Percentiles rank a stretch among this genome's conserved stretches.
These are phyloP conservation scores for Penaeus monodon DNA, from an alignment of 2,888 invertebrate species.

Conservation along the genomic window DNA sequence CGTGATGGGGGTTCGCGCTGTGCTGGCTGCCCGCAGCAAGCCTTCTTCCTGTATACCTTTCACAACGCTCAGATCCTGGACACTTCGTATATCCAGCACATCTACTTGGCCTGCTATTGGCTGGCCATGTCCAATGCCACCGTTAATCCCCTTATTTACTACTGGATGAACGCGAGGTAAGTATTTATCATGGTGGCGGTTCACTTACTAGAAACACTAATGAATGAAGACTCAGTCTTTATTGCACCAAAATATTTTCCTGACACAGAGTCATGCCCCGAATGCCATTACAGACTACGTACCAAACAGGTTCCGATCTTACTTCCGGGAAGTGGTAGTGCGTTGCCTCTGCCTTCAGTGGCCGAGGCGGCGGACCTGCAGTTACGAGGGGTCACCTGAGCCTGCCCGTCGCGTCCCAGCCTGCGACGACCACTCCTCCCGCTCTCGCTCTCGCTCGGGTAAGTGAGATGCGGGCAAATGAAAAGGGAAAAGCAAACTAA, in stretches of 20 bases:
- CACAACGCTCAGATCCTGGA: slow-evolving; percentile 76
- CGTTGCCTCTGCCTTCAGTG: slow-evolving; percentile 51
- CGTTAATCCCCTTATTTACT: slow-evolving; percentile 93
- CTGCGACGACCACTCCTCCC: slow-evolving; percentile 42
- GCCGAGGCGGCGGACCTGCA: slow-evolving; percentile 15
- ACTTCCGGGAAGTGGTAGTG: slow-evolving; percentile 55
- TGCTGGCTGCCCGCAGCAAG: slow-evolving; percentile 92
- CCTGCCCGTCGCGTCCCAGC: slow-evolving; percentile 18
- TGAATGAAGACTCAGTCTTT: background rate
- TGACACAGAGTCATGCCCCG: background rate
- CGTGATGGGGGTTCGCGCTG: slow-evolving; percentile 85
- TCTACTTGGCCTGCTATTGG: slow-evolving; percentile 89
- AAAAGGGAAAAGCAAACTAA: no score
- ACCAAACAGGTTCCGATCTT: slow-evolving; percentile 46
- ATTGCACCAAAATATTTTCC: background rate
- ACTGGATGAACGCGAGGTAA: slow-evolving; percentile 87
- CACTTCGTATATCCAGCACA: slow-evolving; percentile 83
- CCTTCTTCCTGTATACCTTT: slow-evolving; percentile 86
- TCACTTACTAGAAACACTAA: background rate
- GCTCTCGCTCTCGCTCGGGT: slow-evolving; percentile 55
- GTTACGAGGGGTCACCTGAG: slow-evolving; percentile 40
- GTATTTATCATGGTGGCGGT: background rate
- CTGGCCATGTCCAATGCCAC: slow-evolving; percentile 93
- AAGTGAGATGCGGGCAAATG: background rate
- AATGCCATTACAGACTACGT: no score